Evolutionary conservation across 2,113 vertebrate genomes (phyloP).

Genomic region (Poecile atricapillus): DNA sequence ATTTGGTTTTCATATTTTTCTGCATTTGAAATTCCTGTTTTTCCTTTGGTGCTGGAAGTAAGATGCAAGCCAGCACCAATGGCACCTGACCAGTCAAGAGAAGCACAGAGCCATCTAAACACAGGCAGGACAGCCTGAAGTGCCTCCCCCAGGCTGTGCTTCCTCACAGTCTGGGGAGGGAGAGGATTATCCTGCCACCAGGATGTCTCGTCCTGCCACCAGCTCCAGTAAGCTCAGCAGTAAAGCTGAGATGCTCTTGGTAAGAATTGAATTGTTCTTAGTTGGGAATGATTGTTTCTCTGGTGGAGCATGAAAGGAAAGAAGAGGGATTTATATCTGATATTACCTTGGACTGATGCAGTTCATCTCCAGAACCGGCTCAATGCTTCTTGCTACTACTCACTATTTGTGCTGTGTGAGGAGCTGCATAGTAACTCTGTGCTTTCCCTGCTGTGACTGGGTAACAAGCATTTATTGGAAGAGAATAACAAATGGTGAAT

Average conservation of each 20-base stretch:
- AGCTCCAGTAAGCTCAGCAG: background rate
- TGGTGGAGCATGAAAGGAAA: background rate
- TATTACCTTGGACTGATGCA: background rate
- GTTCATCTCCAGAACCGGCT: background rate
- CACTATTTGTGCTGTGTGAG: background rate
- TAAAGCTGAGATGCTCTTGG: background rate
- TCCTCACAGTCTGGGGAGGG: fast-evolving
- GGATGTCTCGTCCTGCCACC: background rate
- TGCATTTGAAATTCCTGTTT: background rate
- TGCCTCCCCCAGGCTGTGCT: background rate
- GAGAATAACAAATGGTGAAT: slow-evolving; percentile 1
- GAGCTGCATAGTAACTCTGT: background rate
- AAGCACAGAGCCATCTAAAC: background rate
- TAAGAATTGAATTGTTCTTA: background rate
- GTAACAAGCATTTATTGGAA: background rate
- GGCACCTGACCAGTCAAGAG: background rate
- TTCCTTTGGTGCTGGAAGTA: background rate
- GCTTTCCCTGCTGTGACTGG: background rate
- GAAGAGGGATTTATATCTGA: background rate
- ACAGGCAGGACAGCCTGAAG: background rate
- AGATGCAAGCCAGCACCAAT: background rate
- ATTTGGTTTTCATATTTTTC: background rate
- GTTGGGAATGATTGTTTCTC: background rate
- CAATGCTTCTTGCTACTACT: background rate
- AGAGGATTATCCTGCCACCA: background rate